phyloP scores from a whole-genome alignment of 2,113 vertebrate genomes.

The Mohoua ochrocephala region DNA sequence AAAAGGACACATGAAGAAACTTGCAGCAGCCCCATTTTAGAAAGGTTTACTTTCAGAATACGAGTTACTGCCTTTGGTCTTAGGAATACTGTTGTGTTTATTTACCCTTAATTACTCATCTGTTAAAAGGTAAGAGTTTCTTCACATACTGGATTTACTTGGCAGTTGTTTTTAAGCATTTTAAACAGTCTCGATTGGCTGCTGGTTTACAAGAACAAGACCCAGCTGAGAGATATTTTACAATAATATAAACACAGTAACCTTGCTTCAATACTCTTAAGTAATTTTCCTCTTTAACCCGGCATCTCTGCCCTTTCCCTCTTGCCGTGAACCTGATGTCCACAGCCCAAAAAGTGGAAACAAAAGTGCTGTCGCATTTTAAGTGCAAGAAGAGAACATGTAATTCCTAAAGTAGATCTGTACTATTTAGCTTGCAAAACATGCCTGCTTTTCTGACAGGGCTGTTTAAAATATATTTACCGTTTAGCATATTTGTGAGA shows the following conservation, averaged over 20 bases:
- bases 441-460: neutral
- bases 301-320: neutral
- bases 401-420: neutral
- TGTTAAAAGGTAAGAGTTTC: neutral
- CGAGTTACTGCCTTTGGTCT: neutral
- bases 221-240: neutral
- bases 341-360: neutral
- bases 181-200: neutral
- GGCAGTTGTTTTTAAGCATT: neutral
- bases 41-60: neutral
- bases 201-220: neutral
- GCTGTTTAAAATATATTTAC: neutral
- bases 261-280: neutral
- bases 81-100: neutral
- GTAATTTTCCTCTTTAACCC: neutral
- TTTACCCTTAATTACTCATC: neutral
- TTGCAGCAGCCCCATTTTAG: neutral
- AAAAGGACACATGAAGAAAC: neutral
- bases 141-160: neutral
- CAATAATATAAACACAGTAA: neutral
- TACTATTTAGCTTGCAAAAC: neutral
- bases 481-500: neutral
- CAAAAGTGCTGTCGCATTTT: neutral
- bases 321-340: neutral
- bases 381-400: neutral